A percentile compares a stretch with the other conserved stretches of the same genome.
These are phyloP conservation scores for Cerceris rybyensis DNA, from an alignment of 2,888 invertebrate species.

Conservation along the genomic window DNA sequence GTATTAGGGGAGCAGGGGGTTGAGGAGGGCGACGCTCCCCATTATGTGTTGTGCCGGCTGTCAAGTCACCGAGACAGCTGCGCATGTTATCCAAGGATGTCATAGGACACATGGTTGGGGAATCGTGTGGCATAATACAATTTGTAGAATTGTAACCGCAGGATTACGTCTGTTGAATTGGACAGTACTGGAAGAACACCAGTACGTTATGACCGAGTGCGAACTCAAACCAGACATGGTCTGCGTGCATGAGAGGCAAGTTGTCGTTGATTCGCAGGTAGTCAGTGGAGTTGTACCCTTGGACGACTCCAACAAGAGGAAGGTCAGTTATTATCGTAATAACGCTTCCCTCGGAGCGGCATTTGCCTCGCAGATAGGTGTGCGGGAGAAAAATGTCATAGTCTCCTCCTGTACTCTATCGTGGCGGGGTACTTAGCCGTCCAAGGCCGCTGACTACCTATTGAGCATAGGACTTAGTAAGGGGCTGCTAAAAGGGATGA, in stretches of 20 bases:
- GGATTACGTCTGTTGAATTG: slow-evolving; percentile 41
- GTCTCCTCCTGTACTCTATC: too few relatives aligned
- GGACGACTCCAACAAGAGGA: neutral
- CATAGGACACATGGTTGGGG: slow-evolving; percentile 75
- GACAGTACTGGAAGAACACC: slow-evolving; percentile 3
- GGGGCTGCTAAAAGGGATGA: too few relatives aligned
- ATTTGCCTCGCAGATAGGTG: too few relatives aligned
- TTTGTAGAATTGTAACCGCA: slow-evolving; percentile 57
- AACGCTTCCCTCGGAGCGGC: neutral
- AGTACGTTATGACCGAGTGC: slow-evolving; percentile 3
- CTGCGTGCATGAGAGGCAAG: neutral
- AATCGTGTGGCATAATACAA: slow-evolving; percentile 72
- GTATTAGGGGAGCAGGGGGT: slow-evolving; percentile 51
- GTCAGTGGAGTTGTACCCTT: too few relatives aligned
- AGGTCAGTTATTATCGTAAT: neutral
- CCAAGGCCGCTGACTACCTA: too few relatives aligned
- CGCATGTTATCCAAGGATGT: slow-evolving; percentile 74
- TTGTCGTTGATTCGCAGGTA: slow-evolving; percentile 15
- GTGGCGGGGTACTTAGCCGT: too few relatives aligned
- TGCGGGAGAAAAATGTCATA: too few relatives aligned
- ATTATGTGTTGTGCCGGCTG: slow-evolving; percentile 73
- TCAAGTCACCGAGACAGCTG: slow-evolving; percentile 70
- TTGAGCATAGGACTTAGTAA: too few relatives aligned
- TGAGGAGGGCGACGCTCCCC: slow-evolving; percentile 8
- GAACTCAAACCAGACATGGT: slow-evolving; percentile 8